These are phyloP conservation scores for Pachymerium ferrugineum DNA, from an alignment of 2,888 invertebrate genomes.

Conservation along the genomic window DNA sequence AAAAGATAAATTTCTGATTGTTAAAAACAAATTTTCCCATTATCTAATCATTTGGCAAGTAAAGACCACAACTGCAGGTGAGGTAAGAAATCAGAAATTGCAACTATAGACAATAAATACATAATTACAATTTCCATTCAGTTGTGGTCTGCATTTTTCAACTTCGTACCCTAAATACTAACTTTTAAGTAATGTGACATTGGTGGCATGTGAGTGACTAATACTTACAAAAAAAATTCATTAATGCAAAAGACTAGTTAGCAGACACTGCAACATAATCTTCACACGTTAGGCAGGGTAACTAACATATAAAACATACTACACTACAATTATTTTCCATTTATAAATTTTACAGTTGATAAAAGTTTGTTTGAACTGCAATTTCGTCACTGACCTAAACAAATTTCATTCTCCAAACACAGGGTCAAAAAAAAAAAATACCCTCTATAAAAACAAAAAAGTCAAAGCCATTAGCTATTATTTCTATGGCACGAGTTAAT, in stretches of 20 bases:
- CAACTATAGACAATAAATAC: background rate
- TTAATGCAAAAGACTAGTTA: background rate
- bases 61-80: background rate
- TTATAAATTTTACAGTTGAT: background rate
- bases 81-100: background rate
- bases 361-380: too few relatives aligned
- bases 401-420: background rate
- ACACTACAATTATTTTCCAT: background rate
- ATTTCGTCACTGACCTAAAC: background rate
- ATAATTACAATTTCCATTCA: background rate
- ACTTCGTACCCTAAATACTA: background rate
- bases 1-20: too few relatives aligned
- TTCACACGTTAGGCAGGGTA: background rate
- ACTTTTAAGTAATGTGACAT: background rate
- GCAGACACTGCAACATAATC: background rate
- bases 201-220: background rate
- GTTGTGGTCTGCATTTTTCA: background rate
- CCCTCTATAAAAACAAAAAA: background rate
- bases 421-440: background rate
- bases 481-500: background rate
- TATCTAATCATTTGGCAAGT: background rate
- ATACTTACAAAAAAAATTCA: background rate
- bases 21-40: background rate
- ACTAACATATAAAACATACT: background rate
- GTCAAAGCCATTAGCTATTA: background rate